Evolutionary conservation across 2,113 vertebrate species (phyloP).

Genomic region (Dunckerocampus dactyliophorus): DNA sequence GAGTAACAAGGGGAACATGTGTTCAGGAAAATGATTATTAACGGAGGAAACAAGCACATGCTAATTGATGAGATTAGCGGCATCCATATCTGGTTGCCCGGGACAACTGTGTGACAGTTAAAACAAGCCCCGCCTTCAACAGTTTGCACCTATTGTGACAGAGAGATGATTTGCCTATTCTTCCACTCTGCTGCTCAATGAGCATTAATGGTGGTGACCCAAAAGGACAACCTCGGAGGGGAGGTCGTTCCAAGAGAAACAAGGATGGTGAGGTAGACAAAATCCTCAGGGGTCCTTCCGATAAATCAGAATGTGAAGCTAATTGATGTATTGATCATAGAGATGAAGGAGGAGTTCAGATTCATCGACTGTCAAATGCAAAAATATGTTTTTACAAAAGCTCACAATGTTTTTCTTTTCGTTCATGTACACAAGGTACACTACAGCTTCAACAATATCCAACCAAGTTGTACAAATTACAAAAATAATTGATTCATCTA

Average conservation of each 20-base stretch:
- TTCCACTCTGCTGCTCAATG: conserved; percentile 16
- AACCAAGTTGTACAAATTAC: conserved; percentile 29
- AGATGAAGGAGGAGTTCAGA: no score
- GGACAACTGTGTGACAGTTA: conserved; percentile 31
- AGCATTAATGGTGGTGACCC: conserved; percentile 33
- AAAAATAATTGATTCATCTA: conserved; percentile 3
- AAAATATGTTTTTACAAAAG: background rate
- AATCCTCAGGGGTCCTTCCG: background rate
- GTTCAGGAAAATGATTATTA: conserved; percentile 47
- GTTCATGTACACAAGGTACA: background rate
- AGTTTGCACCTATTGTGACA: conserved; percentile 28
- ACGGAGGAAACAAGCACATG: conserved; percentile 47
- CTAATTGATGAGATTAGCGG: conserved; percentile 63
- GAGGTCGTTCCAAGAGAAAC: conserved; percentile 44
- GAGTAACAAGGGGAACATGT: conserved; percentile 14
- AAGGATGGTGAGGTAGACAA: background rate
- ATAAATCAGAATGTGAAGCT: conserved; percentile 18
- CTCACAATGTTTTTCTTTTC: background rate
- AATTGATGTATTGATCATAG: no score
- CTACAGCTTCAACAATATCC: conserved; percentile 13
- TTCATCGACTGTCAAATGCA: no score
- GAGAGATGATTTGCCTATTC: conserved; percentile 15
- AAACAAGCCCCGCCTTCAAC: conserved; percentile 16
- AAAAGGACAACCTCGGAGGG: conserved; percentile 23
- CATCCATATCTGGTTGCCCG: conserved; percentile 56